Conservation (phyloP, 2,797 vertebrate genomes). For the Gastrophryne carolinensis region DNA sequence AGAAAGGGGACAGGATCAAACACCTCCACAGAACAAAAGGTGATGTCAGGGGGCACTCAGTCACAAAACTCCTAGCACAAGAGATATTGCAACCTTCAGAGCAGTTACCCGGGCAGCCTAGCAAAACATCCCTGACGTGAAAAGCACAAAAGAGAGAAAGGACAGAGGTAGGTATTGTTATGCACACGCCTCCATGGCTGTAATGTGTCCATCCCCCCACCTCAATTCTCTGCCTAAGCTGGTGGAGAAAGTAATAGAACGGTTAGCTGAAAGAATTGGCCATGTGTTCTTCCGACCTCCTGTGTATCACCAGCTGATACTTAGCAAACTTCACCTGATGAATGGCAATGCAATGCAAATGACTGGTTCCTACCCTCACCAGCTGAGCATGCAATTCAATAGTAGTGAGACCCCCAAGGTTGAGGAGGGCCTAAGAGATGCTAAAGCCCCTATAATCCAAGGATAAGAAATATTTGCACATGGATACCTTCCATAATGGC, state of each 20-base stretch:
- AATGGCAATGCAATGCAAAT: conserved; percentile 58
- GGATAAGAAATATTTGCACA: background rate
- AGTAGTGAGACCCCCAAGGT: background rate
- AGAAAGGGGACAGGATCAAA: conserved; percentile 96
- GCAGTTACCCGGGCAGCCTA: conserved; percentile 90
- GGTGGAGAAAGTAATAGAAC: conserved; percentile 61
- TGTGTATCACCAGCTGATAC: conserved; percentile 62
- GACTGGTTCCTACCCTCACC: conserved; percentile 27
- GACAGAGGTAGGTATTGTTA: conserved; percentile 98
- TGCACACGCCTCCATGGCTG: conserved; percentile 74
- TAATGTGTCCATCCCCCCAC: conserved; percentile 59
- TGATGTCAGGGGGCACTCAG: conserved; percentile 93
- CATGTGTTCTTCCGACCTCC: conserved; percentile 62
- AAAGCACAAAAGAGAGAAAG: conserved; percentile 84
- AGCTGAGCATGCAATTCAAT: conserved; percentile 24
- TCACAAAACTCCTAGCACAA: conserved; percentile 87
- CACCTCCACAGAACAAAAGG: conserved; percentile 96
- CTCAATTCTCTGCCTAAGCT: conserved; percentile 71
- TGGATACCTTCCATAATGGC: background rate
- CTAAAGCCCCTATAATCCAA: background rate
- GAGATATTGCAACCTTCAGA: conserved; percentile 85
- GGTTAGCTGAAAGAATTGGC: conserved; percentile 64
- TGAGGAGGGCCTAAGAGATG: background rate
- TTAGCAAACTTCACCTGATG: conserved; percentile 69
- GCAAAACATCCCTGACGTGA: conserved; percentile 85